Percentiles rank a stretch among this genome's conserved stretches.
These are phyloP conservation scores for Alces alces DNA, from an alignment of 2,113 vertebrate genomes.

Conservation along the genomic window DNA sequence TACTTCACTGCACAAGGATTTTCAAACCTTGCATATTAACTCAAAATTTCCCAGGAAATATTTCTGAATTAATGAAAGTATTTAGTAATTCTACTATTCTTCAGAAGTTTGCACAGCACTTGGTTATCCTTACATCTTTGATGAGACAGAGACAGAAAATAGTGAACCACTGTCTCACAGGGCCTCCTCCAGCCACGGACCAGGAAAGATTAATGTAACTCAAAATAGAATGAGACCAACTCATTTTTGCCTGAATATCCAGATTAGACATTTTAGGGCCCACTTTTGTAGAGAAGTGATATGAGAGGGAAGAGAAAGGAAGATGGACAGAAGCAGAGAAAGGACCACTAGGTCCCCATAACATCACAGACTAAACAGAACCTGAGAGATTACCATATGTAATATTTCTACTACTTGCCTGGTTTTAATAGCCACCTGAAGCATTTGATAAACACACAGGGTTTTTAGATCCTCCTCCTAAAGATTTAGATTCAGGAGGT, in stretches of 20 bases:
- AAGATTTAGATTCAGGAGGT: not conserved
- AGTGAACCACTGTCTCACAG: not conserved
- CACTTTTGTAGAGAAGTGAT: not conserved
- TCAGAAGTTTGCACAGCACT: not conserved
- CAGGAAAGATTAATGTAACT: constrained; percentile 44
- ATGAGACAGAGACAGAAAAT: not conserved
- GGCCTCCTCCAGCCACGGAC: not conserved
- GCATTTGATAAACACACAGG: not conserved
- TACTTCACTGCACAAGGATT: not conserved
- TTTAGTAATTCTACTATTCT: constrained; percentile 15
- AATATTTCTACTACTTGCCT: not conserved
- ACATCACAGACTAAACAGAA: not conserved
- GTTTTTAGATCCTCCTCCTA: not conserved
- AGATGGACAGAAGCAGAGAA: not conserved
- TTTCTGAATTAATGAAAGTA: constrained; percentile 32
- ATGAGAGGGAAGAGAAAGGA: not conserved
- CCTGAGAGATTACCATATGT: not conserved
- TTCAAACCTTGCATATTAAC: constrained; percentile 17
- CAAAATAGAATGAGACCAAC: constrained; percentile 3
- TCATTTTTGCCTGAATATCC: not conserved
- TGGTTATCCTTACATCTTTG: not conserved
- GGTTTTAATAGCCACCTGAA: not conserved
- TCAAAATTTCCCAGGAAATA: not conserved
- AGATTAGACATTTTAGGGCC: not conserved
- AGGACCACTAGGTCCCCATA: not conserved